These are phyloP conservation scores for Drosophila varians DNA, from an alignment of 1,140 invertebrate genomes.

Conservation along the genomic window DNA sequence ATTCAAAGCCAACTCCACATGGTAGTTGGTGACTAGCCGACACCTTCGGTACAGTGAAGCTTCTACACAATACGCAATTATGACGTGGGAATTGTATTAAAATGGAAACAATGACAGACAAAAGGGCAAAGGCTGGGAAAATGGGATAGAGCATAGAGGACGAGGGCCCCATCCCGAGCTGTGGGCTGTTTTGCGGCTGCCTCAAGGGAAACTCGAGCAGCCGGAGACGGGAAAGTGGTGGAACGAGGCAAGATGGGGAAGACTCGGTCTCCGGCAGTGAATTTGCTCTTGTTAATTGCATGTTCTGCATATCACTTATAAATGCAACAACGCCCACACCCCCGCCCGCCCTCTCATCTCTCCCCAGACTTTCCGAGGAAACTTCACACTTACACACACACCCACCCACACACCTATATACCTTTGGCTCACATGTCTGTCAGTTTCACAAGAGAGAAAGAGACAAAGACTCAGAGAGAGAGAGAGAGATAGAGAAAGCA, in stretches of 20 bases:
- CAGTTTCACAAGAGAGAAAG: neutral
- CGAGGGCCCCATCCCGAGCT: slow-evolving; percentile 37
- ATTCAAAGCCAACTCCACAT: slow-evolving; percentile 16
- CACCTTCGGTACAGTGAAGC: slow-evolving; percentile 18
- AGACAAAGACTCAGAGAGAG: neutral
- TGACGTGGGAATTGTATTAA: slow-evolving; percentile 82
- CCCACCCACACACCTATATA: slow-evolving; percentile 6
- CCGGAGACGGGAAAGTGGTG: slow-evolving; percentile 16
- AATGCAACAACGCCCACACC: slow-evolving; percentile 58
- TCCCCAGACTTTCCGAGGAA: neutral
- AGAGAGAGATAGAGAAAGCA: neutral
- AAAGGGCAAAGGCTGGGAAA: neutral
- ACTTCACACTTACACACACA: slow-evolving; percentile 47
- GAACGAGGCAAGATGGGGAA: neutral
- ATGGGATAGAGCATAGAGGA: neutral
- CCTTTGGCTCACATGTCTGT: slow-evolving; percentile 22
- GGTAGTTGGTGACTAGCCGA: slow-evolving; percentile 1
- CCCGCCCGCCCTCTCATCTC: slow-evolving; percentile 4
- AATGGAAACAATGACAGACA: slow-evolving; percentile 69
- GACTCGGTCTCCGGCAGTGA: slow-evolving; percentile 45
- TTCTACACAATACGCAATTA: slow-evolving; percentile 73
- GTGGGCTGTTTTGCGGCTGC: slow-evolving; percentile 46
- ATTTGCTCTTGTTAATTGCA: slow-evolving; percentile 82
- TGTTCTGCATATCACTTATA: slow-evolving; percentile 82
- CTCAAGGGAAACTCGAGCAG: slow-evolving; percentile 57